Evolutionary conservation across 2,888 invertebrate species (phyloP).

Genomic region (Aplocera efformata): DNA sequence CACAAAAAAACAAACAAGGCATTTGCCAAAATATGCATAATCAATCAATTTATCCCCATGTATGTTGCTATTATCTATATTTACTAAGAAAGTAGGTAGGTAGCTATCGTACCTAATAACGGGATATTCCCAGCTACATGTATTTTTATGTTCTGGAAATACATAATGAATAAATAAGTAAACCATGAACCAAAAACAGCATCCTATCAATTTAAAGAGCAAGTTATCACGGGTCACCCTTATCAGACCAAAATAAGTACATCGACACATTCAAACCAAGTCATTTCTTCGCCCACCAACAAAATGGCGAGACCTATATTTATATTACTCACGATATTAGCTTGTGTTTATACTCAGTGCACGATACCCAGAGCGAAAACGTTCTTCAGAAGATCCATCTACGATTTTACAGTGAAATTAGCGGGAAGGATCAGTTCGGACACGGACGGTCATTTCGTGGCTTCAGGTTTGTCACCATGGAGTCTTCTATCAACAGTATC

Average conservation of each 20-base stretch:
- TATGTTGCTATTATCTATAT: too few relatives aligned
- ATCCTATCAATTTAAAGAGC: conserved; percentile 18
- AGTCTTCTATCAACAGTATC: conserved; percentile 51
- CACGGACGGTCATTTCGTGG: conserved; percentile 60
- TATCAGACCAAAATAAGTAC: conserved; percentile 35
- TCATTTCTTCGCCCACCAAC: conserved; percentile 32
- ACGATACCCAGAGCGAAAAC: conserved; percentile 32
- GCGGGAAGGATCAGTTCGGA: conserved; percentile 45
- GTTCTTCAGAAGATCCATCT: conserved; percentile 42
- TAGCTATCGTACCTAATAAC: too few relatives aligned
- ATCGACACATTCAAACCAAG: conserved; percentile 27
- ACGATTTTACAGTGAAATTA: conserved; percentile 47
- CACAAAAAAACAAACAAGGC: too few relatives aligned
- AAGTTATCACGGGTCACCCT: conserved; percentile 37
- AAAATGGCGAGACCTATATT: conserved; percentile 40
- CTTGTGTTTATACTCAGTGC: conserved; percentile 41
- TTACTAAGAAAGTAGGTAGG: too few relatives aligned
- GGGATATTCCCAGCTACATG: too few relatives aligned
- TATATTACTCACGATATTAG: conserved; percentile 29
- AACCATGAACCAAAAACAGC: conserved; percentile 1
- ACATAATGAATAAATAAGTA: too few relatives aligned
- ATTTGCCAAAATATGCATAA: too few relatives aligned
- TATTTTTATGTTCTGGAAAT: too few relatives aligned
- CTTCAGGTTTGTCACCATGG: conserved; percentile 62
- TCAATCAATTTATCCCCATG: too few relatives aligned